A percentile compares a stretch with the other conserved stretches of the same genome.
Evolutionary conservation across 37 sponge, comb jelly and placozoan genomes (phyloP).

Genomic region (Diacarnus erythraeanus): DNA sequence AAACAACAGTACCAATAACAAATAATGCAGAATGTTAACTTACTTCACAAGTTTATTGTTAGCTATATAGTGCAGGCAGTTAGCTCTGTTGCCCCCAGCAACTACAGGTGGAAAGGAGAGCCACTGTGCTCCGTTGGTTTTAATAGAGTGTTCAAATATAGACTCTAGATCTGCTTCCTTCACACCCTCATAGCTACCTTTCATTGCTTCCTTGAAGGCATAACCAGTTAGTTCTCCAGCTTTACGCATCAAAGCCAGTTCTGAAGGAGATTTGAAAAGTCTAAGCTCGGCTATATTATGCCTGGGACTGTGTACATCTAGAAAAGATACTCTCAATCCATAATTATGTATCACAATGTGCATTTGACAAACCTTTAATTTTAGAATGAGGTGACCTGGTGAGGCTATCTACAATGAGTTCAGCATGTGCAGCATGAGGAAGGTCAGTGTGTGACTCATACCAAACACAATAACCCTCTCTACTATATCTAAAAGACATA

Average conservation of each 20-base stretch:
- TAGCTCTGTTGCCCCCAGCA: slow-evolving; percentile 73
- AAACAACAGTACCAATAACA: background rate
- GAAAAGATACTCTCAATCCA: background rate
- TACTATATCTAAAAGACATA: slow-evolving; percentile 57
- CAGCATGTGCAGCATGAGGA: slow-evolving; percentile 20
- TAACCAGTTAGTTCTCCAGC: slow-evolving; percentile 57
- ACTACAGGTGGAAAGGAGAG: slow-evolving; percentile 86
- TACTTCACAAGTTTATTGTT: slow-evolving; percentile 55
- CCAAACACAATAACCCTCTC: slow-evolving; percentile 54
- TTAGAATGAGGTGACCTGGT: slow-evolving; percentile 33
- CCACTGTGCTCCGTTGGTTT: slow-evolving; percentile 71
- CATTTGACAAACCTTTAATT: slow-evolving; percentile 31
- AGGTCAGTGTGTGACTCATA: slow-evolving; percentile 28
- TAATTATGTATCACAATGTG: background rate
- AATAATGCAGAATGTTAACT: background rate
- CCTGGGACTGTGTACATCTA: slow-evolving; percentile 56
- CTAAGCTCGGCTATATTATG: slow-evolving; percentile 32
- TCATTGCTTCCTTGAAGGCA: slow-evolving; percentile 58
- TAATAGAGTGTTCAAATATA: slow-evolving; percentile 63
- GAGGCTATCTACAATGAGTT: slow-evolving; percentile 35
- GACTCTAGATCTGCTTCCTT: slow-evolving; percentile 70
- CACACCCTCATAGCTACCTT: slow-evolving; percentile 37
- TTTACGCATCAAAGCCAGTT: slow-evolving; percentile 51
- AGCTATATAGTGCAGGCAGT: slow-evolving; percentile 73
- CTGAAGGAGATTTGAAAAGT: slow-evolving; percentile 56